These are phyloP conservation scores for Teinopalpus imperialis DNA, from an alignment of 2,888 invertebrate species.

Conservation along the genomic window DNA sequence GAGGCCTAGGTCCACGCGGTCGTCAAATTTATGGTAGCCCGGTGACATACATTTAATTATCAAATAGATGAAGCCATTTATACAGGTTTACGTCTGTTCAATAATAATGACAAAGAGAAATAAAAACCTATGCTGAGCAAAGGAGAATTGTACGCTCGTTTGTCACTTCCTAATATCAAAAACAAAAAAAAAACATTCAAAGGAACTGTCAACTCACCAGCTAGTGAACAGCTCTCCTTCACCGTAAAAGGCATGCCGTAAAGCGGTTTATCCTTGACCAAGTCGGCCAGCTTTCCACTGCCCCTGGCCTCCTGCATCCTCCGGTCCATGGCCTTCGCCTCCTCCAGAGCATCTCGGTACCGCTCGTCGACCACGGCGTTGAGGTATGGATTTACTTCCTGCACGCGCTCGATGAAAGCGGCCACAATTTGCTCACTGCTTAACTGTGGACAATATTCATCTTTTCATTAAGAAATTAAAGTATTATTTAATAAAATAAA, in stretches of 20 bases:
- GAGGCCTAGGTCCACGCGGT: too few species aligned
- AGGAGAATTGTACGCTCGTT: too few species aligned
- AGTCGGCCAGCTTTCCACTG: conserved; percentile 52
- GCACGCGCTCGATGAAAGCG: conserved; percentile 84
- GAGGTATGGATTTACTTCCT: conserved; percentile 84
- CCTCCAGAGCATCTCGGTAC: conserved; percentile 83
- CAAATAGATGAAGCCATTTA: too few species aligned
- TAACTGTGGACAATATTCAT: conserved; percentile 60
- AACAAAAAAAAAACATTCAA: not conserved
- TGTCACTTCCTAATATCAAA: too few species aligned
- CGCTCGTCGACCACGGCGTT: conserved; percentile 87
- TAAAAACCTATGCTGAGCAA: too few species aligned
- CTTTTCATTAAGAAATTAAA: too few species aligned
- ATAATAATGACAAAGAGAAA: too few species aligned
- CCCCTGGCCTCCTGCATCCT: conserved; percentile 44
- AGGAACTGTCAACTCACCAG: conserved; percentile 77
- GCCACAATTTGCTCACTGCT: conserved; percentile 81
- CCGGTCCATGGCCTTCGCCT: conserved; percentile 83
- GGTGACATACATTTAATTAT: too few species aligned
- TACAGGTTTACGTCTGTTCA: too few species aligned
- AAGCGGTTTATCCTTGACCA: conserved; percentile 83
- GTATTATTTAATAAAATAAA: too few species aligned
- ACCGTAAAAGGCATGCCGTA: conserved; percentile 91
- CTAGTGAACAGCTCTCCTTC: conserved; percentile 89
- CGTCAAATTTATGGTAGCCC: too few species aligned